A percentile compares a stretch with the other conserved stretches of the same genome.
phyloP scores from a whole-genome alignment of 2,797 vertebrate species.

The Cuculus canorus region DNA sequence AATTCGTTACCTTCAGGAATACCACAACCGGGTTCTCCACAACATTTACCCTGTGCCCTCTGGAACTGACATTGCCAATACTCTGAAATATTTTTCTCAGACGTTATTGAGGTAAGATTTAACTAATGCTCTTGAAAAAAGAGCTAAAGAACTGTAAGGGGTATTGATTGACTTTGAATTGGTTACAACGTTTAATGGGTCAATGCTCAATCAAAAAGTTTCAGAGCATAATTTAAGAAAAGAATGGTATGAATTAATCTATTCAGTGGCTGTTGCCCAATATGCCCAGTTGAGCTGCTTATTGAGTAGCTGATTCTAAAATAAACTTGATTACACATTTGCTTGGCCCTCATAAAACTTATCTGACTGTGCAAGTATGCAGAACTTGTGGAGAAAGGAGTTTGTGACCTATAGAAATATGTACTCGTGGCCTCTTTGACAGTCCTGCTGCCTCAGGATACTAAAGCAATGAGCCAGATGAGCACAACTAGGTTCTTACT shows the following conservation, averaged over 20 bases:
- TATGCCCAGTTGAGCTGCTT: slow-evolving; percentile 52
- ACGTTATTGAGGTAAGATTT: slow-evolving; percentile 98
- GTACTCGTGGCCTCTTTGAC: not conserved
- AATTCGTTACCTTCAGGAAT: slow-evolving; percentile 99
- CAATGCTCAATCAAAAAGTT: slow-evolving; percentile 70
- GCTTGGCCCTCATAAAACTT: slow-evolving; percentile 33
- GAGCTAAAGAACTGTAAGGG: slow-evolving; percentile 46
- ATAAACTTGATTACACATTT: slow-evolving; percentile 49
- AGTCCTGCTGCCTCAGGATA: slow-evolving; percentile 1
- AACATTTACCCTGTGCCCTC: slow-evolving; percentile 99
- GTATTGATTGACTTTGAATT: slow-evolving; percentile 54
- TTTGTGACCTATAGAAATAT: not conserved
- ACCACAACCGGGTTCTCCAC: slow-evolving; percentile 99
- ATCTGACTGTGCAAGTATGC: not conserved
- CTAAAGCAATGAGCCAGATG: rapidly evolving
- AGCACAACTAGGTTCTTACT: not conserved
- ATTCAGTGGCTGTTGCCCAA: slow-evolving; percentile 56
- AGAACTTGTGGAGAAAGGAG: slow-evolving; percentile 34
- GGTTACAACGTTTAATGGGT: slow-evolving; percentile 55
- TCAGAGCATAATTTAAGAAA: slow-evolving; percentile 56
- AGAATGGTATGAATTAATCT: not conserved
- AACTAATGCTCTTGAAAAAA: slow-evolving; percentile 70
- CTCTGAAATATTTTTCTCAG: slow-evolving; percentile 99
- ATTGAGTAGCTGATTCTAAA: slow-evolving; percentile 56
- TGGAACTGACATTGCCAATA: slow-evolving; percentile 99